Conservation (phyloP, 1,140 invertebrate species). For the Drosophila nasuta region DNA sequence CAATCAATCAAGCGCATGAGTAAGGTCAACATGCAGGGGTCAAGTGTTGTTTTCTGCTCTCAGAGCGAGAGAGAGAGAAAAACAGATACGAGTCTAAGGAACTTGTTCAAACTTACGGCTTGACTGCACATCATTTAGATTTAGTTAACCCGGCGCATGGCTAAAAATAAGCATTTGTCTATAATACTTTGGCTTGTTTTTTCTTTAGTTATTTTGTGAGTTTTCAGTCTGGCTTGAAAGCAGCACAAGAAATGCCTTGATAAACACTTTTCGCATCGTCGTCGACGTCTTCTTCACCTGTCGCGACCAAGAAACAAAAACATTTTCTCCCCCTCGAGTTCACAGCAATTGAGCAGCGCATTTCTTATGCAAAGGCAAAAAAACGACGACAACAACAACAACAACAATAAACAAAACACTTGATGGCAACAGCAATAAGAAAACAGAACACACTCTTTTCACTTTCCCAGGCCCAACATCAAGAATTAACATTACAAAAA, state of each 20-base stretch:
- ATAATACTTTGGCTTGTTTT: constrained; percentile 5
- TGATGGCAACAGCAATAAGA: constrained; percentile 23
- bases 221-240: constrained; percentile 7
- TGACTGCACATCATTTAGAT: constrained; percentile 56
- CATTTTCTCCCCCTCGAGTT: constrained; percentile 17
- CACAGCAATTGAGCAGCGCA: constrained; percentile 34
- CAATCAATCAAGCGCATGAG: constrained; percentile 67
- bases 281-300: constrained; percentile 31
- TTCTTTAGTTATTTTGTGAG: neutral
- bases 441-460: constrained; percentile 20
- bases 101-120: constrained; percentile 36
- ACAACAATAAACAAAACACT: constrained; percentile 40
- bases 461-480: constrained; percentile 34
- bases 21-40: constrained; percentile 52
- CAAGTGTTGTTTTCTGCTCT: constrained; percentile 26
- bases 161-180: constrained; percentile 12
- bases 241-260: constrained; percentile 31
- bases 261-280: constrained; percentile 15
- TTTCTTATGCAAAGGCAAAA: constrained; percentile 53
- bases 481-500: constrained; percentile 50
- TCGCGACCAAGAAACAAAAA: constrained; percentile 39
- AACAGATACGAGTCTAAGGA: neutral
- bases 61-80: neutral
- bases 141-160: constrained; percentile 18
- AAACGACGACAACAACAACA: neutral